A percentile compares a stretch with the other conserved stretches of the same genome.
phyloP scores from a whole-genome alignment of 1,140 invertebrate species.

The Atta colombica region DNA sequence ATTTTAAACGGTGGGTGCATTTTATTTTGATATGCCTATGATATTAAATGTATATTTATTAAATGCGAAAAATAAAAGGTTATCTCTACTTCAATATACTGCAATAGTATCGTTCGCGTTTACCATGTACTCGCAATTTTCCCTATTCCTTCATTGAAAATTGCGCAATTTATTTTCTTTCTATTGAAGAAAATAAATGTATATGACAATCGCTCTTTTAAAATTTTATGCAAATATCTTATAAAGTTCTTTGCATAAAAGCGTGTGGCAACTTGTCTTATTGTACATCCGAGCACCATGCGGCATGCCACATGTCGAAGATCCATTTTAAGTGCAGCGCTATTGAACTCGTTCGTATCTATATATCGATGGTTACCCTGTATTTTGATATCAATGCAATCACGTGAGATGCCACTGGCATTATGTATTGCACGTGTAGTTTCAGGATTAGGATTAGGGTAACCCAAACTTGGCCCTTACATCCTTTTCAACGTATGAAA shows the following conservation, averaged over 20 bases:
- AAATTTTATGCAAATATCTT: neutral
- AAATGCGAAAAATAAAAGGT: no score
- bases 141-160: neutral
- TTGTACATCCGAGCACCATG: conserved; percentile 57
- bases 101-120: no score
- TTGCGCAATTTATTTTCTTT: neutral
- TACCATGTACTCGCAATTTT: no score
- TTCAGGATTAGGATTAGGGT: conserved; percentile 32
- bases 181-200: neutral
- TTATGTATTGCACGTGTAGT: conserved; percentile 64
- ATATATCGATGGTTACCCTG: conserved; percentile 64
- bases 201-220: neutral
- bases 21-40: no score
- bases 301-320: conserved; percentile 73
- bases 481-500: conserved; percentile 36
- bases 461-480: neutral
- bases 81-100: no score
- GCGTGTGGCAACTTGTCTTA: neutral
- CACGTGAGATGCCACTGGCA: conserved; percentile 50
- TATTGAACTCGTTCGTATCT: conserved; percentile 66
- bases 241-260: neutral
- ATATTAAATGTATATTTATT: no score
- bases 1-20: no score
- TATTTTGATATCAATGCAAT: conserved; percentile 73
- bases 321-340: conserved; percentile 69